Base-by-base conservation (phyloP, 2,888 invertebrate species). In the Rhagium mordax region DNA sequence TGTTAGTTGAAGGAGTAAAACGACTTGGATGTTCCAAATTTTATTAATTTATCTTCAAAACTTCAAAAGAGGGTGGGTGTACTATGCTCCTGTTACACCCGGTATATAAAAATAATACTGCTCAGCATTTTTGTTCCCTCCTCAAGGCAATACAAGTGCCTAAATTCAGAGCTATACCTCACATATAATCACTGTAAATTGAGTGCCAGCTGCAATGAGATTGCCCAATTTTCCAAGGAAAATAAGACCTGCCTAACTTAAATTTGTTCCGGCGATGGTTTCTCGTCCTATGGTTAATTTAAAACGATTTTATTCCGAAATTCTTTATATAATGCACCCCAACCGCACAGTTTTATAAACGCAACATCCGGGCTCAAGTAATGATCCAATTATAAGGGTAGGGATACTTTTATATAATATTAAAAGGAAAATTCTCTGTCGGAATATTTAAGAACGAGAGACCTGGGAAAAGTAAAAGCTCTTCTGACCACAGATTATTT, bases 321-420 rank as follows among this genome's bases (percentile, higher is more conserved):
- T 51, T 51, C 51, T 20, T 51, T 20, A 18, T 18, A 8, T 41
- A 48, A 47, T 21, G 47, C 47, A 61, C 47, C 21, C 57, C 47
- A 47, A 5, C 13, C 20, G 41, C 21, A 13, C 13, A 33, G 3
- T n/a, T 47, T 61, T 47, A 61, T 61, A 61, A 59, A 61, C 47
- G 13, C 47, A 18, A 10, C 61, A 21, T 47, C 47, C 21, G 21
- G 10, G 47, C 61, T 61, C 18, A 41, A 41, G 61, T 41, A 61
- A 61, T 48, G 61, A 41, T 41, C 41, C 61, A 61, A 61, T 61
- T 61, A 48, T 61, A 48, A 60, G 29, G 33, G 33, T n/a, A 59
- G 16, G 59, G 13, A 29, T 24, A 33, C 33, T 59, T 20, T 51
- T 51, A 20, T 61, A 61, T 47, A n/a, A n/a, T 15, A 61, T 41